Percentiles rank a stretch among this genome's conserved stretches.
Conservation (phyloP, 1,140 invertebrate genomes). For the Ceratosolen solmsi region DNA sequence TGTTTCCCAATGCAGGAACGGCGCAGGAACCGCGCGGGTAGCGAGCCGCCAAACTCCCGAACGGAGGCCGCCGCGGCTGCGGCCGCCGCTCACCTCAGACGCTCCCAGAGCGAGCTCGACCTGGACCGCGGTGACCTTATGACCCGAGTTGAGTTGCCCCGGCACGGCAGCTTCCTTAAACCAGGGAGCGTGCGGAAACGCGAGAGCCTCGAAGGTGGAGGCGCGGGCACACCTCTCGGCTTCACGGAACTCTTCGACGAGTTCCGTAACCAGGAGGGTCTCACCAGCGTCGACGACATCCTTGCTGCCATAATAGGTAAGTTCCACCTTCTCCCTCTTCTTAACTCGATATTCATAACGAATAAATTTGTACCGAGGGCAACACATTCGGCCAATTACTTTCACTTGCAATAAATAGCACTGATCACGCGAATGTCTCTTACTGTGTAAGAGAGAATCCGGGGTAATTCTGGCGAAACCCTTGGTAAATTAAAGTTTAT, state of each 20-base stretch:
- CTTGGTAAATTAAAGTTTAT: no score
- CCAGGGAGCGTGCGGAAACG: constrained; percentile 74
- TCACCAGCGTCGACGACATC: constrained; percentile 90
- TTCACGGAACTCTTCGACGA: constrained; percentile 89
- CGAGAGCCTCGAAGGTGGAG: constrained; percentile 72
- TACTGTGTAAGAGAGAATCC: no score
- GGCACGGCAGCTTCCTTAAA: constrained; percentile 87
- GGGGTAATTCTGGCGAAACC: no score
- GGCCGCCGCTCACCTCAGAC: constrained; percentile 71
- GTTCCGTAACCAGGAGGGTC: constrained; percentile 87
- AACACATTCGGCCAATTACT: no score
- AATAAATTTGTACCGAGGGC: no score
- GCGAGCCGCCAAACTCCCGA: constrained; percentile 68
- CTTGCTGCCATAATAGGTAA: constrained; percentile 84
- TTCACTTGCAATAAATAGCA: no score
- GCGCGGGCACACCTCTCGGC: constrained; percentile 82
- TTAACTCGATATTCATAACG: no score
- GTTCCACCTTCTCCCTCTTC: no score
- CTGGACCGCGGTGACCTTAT: constrained; percentile 80
- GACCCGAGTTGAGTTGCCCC: constrained; percentile 87
- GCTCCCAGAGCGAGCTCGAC: constrained; percentile 73
- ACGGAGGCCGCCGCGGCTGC: constrained; percentile 67
- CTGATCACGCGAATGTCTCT: no score
- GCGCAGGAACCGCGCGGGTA: constrained; percentile 67
- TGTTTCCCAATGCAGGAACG: no score